Base-by-base conservation (phyloP, 1,140 invertebrate genomes). In the Galleria mellonella region DNA sequence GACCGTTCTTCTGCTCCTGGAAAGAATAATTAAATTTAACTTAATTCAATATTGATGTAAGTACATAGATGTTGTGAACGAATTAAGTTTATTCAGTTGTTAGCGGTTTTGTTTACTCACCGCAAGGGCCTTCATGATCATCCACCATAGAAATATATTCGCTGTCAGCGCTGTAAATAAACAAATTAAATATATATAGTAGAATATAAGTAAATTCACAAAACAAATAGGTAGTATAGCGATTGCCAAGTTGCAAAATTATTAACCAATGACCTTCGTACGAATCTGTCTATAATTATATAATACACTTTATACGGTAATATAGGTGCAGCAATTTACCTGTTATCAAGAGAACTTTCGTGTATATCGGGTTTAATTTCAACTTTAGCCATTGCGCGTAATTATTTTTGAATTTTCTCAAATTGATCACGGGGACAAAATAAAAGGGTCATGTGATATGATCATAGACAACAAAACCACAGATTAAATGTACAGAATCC, bases 351-450 rank as follows among this genome's bases (percentile, higher is more conserved):
- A 30, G 82, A 85, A 61, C 73, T 72, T 61, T 87, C 83, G 49
- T 83, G 64, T 47, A 83, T 68, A 64, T 84, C 51, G 51, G 51
- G 78, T 15, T 35, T 14, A 54, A 75, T 65, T 79, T 85, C 61
- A 29, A 78, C 75, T 82, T 82, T 85, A 51, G 81, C 70, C 79
- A 82, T 81, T 75, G 64, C 72, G 68, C 69, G 68, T 76, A 75
- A 83, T 83, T 83, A 83, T 82, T 81, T 86, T 85, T 83, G 73
- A 84, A 83, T 84, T 82, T 83, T 66, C 74, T 73, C 67, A 79
- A 81, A 68, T 78, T 85, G 78, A 82, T 86, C 82, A 86, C 83
- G 83, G 82, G 83, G 72, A 86, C 83, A 86, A 86, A 82, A 75
- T 76, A 83, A 82, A 73, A 62, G 65, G 82, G 82, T 87, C 85